Evolutionary conservation across 1,140 invertebrate genomes (phyloP).

Genomic region (Drosophila saltans): DNA sequence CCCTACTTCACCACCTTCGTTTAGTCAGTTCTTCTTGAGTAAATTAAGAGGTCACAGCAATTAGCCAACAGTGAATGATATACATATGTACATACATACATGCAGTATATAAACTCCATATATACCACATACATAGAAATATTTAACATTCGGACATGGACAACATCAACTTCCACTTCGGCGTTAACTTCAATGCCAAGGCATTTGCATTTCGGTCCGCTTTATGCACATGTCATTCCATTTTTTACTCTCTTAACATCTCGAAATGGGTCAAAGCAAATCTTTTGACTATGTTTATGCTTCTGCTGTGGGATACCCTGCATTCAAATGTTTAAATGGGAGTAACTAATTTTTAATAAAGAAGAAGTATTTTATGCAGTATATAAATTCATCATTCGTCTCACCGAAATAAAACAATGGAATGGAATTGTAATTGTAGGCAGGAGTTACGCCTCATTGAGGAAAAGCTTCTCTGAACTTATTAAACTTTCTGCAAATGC

Average conservation of each 20-base stretch:
- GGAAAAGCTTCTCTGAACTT: no score
- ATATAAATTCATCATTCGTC: no score
- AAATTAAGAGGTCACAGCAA: conserved; percentile 83
- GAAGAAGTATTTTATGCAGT: no score
- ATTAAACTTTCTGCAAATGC: background rate
- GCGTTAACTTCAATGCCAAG: conserved; percentile 48
- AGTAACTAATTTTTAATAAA: background rate
- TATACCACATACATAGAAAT: conserved; percentile 34
- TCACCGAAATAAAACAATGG: no score
- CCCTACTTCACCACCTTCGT: conserved; percentile 26
- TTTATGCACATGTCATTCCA: conserved; percentile 76
- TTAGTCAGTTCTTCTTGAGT: conserved; percentile 76
- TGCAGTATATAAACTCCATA: background rate
- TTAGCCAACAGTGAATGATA: conserved; percentile 79
- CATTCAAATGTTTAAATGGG: background rate
- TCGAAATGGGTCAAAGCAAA: conserved; percentile 77
- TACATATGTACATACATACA: background rate
- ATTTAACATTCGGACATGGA: conserved; percentile 78
- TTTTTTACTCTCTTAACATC: conserved; percentile 24
- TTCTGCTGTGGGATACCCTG: background rate
- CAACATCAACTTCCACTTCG: conserved; percentile 35
- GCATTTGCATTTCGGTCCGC: conserved; percentile 72
- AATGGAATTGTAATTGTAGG: no score
- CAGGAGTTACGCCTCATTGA: no score
- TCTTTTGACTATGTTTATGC: conserved; percentile 48